Evolutionary conservation across 2,888 invertebrate genomes (phyloP), one percentile per base, ranked within the genome.

Genomic region (Cryptocephalus primarius): DNA sequence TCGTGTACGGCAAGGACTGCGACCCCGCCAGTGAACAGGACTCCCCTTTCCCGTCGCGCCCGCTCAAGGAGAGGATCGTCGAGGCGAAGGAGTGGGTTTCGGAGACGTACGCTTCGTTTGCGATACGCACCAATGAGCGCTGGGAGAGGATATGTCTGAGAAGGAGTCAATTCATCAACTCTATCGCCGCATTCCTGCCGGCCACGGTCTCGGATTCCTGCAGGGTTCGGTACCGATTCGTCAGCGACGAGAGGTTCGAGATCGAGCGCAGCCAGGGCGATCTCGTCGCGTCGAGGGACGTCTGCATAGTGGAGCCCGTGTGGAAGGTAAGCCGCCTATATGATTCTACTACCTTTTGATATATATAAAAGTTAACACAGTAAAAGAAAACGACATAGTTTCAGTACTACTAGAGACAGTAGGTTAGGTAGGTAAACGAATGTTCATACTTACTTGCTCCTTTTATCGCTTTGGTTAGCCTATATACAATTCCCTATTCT

Each of bases 11-110:
- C 0, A 76, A 77, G 52, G 76, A 79, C 57, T 87, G 87, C 59
- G 80, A 32, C 3, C 13, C 10, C 1, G 12, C 13, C 10, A 14
- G n/a, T 4, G 36, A 22, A 8, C 43, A 56, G 50, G 55, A n/a
- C 3, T 12, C n/a, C 4, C 63, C 62, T 1, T 59, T 64, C 48
- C 53, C 55, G n/a, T 56, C 59, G n/a, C 74, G 78, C 42, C 74
- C 77, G 39, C 72, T 82, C 58, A 81, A 82, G 63, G 72, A 78
- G 10, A 78, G 81, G 65, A 78, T 86, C 52, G 75, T 83, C 9
- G 85, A 86, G 60, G 88, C 88, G 10, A 85, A 83, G 61, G 85
- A 86, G 64, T 88, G 88, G 88, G 83, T 86, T 62, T 83, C 88
- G 11, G 89, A 89, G 68, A 89, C 89, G 0, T 82, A 87, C 56